A percentile compares a stretch with the other conserved stretches of the same genome.
These are phyloP conservation scores for Caenorhabditis macrosperma DNA, from an alignment of 2,888 invertebrate species.

Conservation along the genomic window DNA sequence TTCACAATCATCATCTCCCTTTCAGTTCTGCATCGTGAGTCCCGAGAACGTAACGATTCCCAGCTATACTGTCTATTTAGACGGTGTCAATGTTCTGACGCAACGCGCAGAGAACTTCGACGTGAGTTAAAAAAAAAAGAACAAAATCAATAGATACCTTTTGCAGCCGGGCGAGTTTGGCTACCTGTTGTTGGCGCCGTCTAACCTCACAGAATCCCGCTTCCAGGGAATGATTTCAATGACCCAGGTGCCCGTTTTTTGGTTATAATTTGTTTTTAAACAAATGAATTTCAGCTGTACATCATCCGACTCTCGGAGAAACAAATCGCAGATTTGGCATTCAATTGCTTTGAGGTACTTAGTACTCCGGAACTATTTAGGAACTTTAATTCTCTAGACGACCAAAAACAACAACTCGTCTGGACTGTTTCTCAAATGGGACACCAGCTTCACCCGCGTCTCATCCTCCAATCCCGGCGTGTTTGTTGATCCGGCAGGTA, in stretches of 20 bases:
- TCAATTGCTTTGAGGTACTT: conserved; percentile 40
- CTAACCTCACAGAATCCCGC: background rate
- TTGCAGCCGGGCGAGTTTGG: conserved; percentile 17
- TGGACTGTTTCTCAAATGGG: conserved; percentile 27
- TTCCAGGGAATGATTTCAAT: conserved; percentile 59
- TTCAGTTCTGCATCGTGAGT: conserved; percentile 55
- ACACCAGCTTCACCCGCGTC: conserved; percentile 45
- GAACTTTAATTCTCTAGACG: conserved; percentile 16
- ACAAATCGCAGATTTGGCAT: conserved; percentile 48
- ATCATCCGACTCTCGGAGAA: conserved; percentile 24
- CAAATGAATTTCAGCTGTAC: conserved; percentile 31
- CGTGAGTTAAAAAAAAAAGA: background rate
- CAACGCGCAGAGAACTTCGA: conserved; percentile 28
- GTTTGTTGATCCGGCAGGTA: conserved; percentile 53
- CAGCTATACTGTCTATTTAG: conserved; percentile 41
- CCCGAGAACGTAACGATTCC: conserved; percentile 18
- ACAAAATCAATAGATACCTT: background rate
- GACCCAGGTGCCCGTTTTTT: conserved; percentile 3
- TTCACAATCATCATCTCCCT: background rate
- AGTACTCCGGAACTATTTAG: too few species aligned
- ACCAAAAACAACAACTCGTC: background rate
- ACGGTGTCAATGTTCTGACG: conserved; percentile 25
- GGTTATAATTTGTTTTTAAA: background rate
- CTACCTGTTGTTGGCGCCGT: conserved; percentile 41
- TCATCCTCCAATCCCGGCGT: conserved; percentile 46